Base-by-base conservation (phyloP, 2,113 vertebrate species). In the Gallinago undulata region DNA sequence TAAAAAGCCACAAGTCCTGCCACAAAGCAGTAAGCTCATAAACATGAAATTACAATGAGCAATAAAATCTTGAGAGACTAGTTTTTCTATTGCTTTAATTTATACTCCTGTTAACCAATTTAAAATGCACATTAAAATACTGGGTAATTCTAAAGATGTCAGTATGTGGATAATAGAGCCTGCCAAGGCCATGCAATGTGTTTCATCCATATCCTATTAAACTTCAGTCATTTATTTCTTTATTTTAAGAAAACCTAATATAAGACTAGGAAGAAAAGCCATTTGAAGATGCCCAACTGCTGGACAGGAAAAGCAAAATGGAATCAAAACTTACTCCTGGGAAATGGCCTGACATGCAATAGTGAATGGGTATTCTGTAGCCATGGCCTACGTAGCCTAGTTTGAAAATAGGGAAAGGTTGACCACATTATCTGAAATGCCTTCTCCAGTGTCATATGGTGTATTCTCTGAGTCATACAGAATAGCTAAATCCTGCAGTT, bases 61-160 rank as follows among this genome's bases (percentile, higher is more conserved):
- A 84, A 92, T 94, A 96, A 95, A 93, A 81, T 31, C 62, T 70
- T 80, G 80, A 95, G 67, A 83, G 76, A 84, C 72, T 87, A 73
- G 77, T 91, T 95, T 84, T 4, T 14, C 86, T 67, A 72, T 90
- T 93, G 79, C 89, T 94, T 93, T 96, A 96, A 96, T 95, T 97
- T 96, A 96, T 88, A 64, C 19, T 69, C 81, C 84, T 64, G 86
- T 95, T 96, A 96, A 94, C 30, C 68, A 81, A 86, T 94, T 96
- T 96, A 74, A 96, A 96, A 92, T 70, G 93, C 74, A 69, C 86
- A 87, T 95, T 95, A 96, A 95, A 94, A 88, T 89, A 57, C n/a
- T 4, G 3, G 62, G 72, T 90, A 91, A 96, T 96, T 95, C 60
- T 92, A 35, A 93, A 70, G 51, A 93, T 92, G 94, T 89, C 90